Evolutionary conservation across 2,797 vertebrate species (phyloP).

Genomic region (Periparus ater): DNA sequence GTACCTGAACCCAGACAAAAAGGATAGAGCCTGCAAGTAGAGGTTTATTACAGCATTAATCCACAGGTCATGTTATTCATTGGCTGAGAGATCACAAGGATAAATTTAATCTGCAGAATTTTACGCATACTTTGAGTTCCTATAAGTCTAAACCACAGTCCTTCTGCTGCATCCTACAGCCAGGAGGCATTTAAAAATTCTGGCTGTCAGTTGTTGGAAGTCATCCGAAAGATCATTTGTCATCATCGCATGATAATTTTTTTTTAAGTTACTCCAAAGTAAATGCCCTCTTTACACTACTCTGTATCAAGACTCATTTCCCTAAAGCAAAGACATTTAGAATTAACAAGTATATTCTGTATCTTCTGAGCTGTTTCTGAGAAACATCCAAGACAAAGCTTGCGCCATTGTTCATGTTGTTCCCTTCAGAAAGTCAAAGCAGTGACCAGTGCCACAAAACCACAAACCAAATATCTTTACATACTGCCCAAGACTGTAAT

Average conservation of each 20-base stretch:
- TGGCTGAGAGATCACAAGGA: constrained; percentile 7
- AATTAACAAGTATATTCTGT: neutral
- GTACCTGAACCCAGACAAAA: neutral
- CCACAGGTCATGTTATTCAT: neutral
- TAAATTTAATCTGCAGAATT: constrained; percentile 46
- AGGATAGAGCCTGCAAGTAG: neutral
- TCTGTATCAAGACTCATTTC: neutral
- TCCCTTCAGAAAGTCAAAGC: neutral
- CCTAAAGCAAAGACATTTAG: neutral
- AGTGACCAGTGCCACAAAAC: neutral
- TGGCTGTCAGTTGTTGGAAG: neutral
- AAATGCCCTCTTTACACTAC: neutral
- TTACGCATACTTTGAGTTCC: constrained; percentile 28
- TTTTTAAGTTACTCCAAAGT: neutral
- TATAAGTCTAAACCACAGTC: neutral
- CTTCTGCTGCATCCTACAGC: neutral
- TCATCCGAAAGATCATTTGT: neutral
- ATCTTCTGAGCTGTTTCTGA: neutral
- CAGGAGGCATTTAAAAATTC: neutral
- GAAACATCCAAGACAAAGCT: neutral
- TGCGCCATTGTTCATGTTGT: neutral
- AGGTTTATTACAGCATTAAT: constrained; percentile 21
- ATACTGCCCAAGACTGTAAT: neutral
- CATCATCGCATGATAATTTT: neutral
- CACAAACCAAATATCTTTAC: neutral